These are phyloP conservation scores for Salvelinus alpinus DNA, from an alignment of 2,113 vertebrate genomes.

Conservation along the genomic window DNA sequence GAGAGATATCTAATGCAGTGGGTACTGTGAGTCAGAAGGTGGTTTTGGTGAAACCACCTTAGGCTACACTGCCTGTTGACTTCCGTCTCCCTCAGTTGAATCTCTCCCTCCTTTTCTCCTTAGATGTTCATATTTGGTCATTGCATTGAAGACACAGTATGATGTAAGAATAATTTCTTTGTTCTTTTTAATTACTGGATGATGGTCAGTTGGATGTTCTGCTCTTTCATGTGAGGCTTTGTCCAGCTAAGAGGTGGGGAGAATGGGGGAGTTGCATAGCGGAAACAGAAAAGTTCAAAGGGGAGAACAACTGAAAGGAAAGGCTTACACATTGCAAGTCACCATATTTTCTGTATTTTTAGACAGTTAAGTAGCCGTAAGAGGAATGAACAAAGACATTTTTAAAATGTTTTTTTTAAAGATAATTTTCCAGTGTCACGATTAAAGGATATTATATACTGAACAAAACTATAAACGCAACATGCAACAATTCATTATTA, in stretches of 20 bases:
- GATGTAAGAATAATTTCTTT: slow-evolving; percentile 31
- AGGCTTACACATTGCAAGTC: not conserved
- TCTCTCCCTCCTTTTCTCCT: slow-evolving; percentile 6
- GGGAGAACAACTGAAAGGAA: slow-evolving; percentile 3
- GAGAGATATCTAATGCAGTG: no score
- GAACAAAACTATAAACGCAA: no score
- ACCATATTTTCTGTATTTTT: no score
- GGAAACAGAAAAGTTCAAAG: slow-evolving; percentile 16
- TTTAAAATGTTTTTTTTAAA: no score
- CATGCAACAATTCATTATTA: no score
- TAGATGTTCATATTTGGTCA: slow-evolving; percentile 42
- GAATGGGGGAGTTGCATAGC: not conserved
- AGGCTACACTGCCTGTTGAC: slow-evolving; percentile 8
- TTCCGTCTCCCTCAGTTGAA: not conserved
- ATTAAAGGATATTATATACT: no score
- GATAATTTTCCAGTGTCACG: no score
- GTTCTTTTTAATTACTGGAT: slow-evolving; percentile 23
- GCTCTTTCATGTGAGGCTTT: slow-evolving; percentile 32
- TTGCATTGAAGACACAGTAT: slow-evolving; percentile 37
- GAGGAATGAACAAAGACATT: no score
- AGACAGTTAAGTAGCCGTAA: no score
- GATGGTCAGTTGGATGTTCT: slow-evolving; percentile 15
- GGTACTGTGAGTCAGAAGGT: no score
- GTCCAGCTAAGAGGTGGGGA: not conserved
- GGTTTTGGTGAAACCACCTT: slow-evolving; percentile 16